Conservation (phyloP, 2,888 invertebrate species). For the Spodoptera littoralis region DNA sequence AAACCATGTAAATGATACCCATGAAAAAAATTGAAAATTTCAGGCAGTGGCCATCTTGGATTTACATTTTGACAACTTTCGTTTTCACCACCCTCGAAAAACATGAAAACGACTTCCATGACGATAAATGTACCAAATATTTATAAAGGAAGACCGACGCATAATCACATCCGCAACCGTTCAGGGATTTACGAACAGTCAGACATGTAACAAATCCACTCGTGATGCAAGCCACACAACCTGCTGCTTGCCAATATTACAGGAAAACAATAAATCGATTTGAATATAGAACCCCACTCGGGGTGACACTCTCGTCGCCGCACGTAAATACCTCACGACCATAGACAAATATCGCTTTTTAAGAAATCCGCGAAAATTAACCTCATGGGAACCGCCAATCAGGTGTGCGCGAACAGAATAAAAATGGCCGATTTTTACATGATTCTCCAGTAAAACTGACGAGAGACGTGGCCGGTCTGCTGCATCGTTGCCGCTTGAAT, state of each 20-base stretch:
- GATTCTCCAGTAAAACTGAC: slow-evolving; percentile 85
- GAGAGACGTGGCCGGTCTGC: slow-evolving; percentile 78
- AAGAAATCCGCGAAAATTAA: slow-evolving; percentile 84
- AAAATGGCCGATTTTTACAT: slow-evolving; percentile 86
- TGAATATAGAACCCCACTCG: slow-evolving; percentile 46
- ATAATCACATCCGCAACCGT: slow-evolving; percentile 41
- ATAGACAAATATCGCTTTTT: slow-evolving; percentile 73
- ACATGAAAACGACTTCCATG: too few species aligned
- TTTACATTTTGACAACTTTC: too few species aligned
- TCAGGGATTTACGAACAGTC: slow-evolving; percentile 40
- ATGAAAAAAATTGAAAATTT: too few species aligned
- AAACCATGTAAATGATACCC: too few species aligned
- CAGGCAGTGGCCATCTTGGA: too few species aligned
- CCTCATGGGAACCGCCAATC: slow-evolving; percentile 87
- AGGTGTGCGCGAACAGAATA: slow-evolving; percentile 82
- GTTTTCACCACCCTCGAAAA: too few species aligned
- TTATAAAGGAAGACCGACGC: slow-evolving; percentile 42
- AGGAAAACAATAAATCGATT: slow-evolving; percentile 50
- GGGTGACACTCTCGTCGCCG: slow-evolving; percentile 50
- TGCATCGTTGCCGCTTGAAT: slow-evolving; percentile 80
- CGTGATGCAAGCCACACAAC: slow-evolving; percentile 42
- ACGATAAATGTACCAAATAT: too few species aligned
- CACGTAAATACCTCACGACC: slow-evolving; percentile 52
- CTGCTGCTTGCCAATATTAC: slow-evolving; percentile 37
- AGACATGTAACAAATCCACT: slow-evolving; percentile 40